These are phyloP conservation scores for Drosophila lini DNA, from an alignment of 1,140 invertebrate species.

Conservation along the genomic window DNA sequence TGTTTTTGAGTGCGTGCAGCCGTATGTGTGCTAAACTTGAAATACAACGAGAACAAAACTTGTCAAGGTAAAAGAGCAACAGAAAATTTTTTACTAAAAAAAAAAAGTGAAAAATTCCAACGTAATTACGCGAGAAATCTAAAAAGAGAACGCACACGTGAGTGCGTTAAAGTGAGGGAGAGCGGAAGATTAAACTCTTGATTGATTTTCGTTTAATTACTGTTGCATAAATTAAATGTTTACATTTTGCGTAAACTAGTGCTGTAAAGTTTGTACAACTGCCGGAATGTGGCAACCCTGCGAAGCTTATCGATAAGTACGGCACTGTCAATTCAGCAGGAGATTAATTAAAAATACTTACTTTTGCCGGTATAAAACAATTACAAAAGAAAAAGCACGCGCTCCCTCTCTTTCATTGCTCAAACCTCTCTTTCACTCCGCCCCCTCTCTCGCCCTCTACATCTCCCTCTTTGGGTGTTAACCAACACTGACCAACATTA, in stretches of 20 bases:
- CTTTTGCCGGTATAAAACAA: conserved; percentile 39
- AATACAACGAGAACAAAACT: conserved; percentile 72
- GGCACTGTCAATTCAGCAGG: neutral
- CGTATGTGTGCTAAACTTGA: conserved; percentile 71
- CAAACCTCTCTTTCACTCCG: neutral
- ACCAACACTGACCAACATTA: conserved; percentile 47
- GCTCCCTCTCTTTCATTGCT: neutral
- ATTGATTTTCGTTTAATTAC: conserved; percentile 50
- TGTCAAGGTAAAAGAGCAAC: conserved; percentile 63
- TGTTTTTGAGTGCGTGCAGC: conserved; percentile 31
- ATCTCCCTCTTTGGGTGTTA: conserved; percentile 18
- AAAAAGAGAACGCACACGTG: conserved; percentile 39
- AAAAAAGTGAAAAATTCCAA: conserved; percentile 72
- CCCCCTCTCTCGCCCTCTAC: neutral
- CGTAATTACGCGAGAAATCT: conserved; percentile 72
- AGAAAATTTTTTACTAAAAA: conserved; percentile 26
- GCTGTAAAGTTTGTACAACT: conserved; percentile 35
- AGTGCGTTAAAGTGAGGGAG: conserved; percentile 15
- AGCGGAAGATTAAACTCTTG: conserved; percentile 21
- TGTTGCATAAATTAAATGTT: conserved; percentile 79
- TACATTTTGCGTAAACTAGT: conserved; percentile 56
- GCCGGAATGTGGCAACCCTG: conserved; percentile 52
- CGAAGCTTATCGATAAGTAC: conserved; percentile 10
- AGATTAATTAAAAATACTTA: conserved; percentile 10
- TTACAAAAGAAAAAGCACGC: conserved; percentile 19